Conservation (phyloP, 2,113 vertebrate species). For the Notechis scutatus region DNA sequence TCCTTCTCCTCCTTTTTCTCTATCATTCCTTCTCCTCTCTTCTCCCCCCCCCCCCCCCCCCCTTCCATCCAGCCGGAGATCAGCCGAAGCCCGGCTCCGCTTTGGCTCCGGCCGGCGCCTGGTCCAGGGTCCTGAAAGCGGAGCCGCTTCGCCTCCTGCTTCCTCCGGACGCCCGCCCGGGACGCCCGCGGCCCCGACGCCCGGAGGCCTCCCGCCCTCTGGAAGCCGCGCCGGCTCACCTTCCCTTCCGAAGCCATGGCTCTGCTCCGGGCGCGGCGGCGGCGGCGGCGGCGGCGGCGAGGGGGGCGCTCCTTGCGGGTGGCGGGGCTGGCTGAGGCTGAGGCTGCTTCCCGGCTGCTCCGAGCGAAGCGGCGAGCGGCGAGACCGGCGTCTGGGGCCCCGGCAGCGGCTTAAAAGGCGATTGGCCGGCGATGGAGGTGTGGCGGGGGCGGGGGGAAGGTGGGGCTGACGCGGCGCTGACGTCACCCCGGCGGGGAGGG, state of each 20-base stretch:
- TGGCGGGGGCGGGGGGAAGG: background rate
- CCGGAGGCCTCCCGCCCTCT: no score
- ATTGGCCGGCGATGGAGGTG: background rate
- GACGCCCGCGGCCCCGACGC: no score
- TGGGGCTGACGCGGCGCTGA: background rate
- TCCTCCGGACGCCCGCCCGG: no score
- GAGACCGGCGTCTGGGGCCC: background rate
- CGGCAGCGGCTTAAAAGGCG: background rate
- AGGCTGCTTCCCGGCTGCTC: background rate
- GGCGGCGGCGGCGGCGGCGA: background rate
- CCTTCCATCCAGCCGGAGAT: background rate
- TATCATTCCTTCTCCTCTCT: background rate
- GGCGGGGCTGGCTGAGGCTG: no score
- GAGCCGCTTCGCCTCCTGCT: no score
- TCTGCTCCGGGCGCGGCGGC: background rate
- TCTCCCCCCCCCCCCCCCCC: no score
- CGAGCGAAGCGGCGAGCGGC: background rate
- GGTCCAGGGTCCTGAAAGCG: background rate
- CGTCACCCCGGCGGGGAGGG: background rate
- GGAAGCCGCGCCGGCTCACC: background rate
- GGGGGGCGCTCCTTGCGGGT: rapidly evolving
- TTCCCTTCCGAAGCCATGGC: background rate
- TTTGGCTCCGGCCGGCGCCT: background rate
- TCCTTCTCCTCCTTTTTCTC: no score
- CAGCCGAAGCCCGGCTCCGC: background rate